Percentiles rank a stretch among this genome's conserved stretches.
These are phyloP conservation scores for Euleptes europaea DNA, from an alignment of 2,113 vertebrate genomes.

Conservation along the genomic window DNA sequence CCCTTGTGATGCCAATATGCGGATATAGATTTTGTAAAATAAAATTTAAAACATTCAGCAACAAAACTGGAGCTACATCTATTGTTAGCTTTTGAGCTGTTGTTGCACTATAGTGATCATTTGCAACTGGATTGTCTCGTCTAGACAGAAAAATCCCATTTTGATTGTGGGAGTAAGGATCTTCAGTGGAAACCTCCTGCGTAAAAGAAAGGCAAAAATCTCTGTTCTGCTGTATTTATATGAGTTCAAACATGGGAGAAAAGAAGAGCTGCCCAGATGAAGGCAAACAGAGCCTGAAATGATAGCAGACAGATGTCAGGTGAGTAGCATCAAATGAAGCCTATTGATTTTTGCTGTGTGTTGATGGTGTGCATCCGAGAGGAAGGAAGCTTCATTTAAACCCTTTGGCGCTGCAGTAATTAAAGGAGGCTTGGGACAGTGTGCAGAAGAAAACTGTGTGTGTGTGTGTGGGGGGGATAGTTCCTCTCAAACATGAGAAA, in stretches of 20 bases:
- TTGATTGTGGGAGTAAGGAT: neutral
- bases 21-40: no score
- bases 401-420: constrained; percentile 53
- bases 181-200: neutral
- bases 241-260: neutral
- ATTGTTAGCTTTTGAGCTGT: no score
- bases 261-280: constrained; percentile 42
- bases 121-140: neutral
- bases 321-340: constrained; percentile 62
- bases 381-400: constrained; percentile 59
- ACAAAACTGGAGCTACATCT: neutral
- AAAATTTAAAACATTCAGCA: neutral
- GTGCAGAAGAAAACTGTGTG: constrained; percentile 12
- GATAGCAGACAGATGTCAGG: neutral
- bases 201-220: neutral
- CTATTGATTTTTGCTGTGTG: constrained; percentile 59
- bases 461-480: constrained; percentile 39
- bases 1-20: neutral
- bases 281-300: constrained; percentile 35
- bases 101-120: no score
- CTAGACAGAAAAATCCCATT: neutral
- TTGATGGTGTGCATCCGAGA: constrained; percentile 52
- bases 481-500: constrained; percentile 48
- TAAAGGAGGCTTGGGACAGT: constrained; percentile 52
- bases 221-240: neutral